phyloP scores from a whole-genome alignment of 2,888 invertebrate genomes.

The Calliphora vomitoria region DNA sequence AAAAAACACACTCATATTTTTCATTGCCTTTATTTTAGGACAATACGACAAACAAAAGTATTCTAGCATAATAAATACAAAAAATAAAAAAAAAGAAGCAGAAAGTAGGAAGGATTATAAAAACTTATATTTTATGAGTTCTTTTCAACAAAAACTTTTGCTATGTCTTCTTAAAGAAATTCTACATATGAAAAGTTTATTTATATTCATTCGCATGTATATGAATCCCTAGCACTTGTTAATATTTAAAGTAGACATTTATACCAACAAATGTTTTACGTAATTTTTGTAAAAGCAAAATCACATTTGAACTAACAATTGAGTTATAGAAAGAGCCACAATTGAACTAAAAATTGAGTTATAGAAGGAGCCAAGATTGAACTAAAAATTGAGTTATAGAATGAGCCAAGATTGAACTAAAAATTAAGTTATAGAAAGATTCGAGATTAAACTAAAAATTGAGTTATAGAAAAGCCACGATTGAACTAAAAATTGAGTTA shows the following conservation, averaged over 20 bases:
- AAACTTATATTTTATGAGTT: slow-evolving; percentile 72
- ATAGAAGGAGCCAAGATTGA: too few species aligned
- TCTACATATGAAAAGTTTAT: slow-evolving; percentile 45
- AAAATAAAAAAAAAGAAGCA: not conserved
- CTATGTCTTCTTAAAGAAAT: slow-evolving; percentile 40
- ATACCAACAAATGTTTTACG: slow-evolving; percentile 13
- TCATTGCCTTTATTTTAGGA: slow-evolving; percentile 20
- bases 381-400: too few species aligned
- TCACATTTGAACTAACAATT: too few species aligned
- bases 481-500: too few species aligned
- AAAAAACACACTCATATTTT: slow-evolving; percentile 17
- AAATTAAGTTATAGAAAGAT: too few species aligned
- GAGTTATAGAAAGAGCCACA: too few species aligned
- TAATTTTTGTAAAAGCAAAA: not conserved
- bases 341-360: too few species aligned
- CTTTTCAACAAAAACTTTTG: slow-evolving; percentile 49
- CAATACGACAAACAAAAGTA: slow-evolving; percentile 35
- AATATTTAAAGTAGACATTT: slow-evolving; percentile 2
- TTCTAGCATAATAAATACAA: slow-evolving; percentile 11
- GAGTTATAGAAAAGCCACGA: too few species aligned
- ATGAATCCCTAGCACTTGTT: not conserved
- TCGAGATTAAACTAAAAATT: too few species aligned
- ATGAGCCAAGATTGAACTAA: too few species aligned
- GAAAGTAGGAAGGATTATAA: slow-evolving; percentile 69
- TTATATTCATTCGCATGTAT: not conserved